Evolutionary conservation across 2,797 vertebrate species (phyloP), one percentile per base, ranked within the genome.

Genomic region (Xerus rutilus): DNA sequence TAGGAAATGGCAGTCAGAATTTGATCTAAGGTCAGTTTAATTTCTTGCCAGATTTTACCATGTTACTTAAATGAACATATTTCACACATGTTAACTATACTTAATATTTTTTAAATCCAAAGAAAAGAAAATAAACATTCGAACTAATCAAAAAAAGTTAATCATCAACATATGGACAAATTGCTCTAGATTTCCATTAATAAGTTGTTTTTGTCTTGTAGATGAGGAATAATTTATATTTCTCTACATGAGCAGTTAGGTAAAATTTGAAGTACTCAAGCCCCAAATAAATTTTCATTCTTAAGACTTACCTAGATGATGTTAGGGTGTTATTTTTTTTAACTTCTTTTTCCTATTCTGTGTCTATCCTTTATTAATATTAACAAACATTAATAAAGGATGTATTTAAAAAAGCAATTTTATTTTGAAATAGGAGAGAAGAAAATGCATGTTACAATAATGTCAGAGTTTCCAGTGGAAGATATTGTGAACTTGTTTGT

Each of bases 391-490:
- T 96, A 97, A 93, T 94, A 97, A 96, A 70, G 93, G 45, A 67
- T 97, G 25, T 97, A 79, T 97, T 95, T 25, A 74, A 94, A 97
- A 97, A 52, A 77, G 65, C 90, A 91, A 94, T 85, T 97, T 98
- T 96, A 89, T 98, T 98, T 98, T 97, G 85, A 98, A 98, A 98
- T 95, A 92, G 82, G 95, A 62, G 72, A 93, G 76, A 97, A 89
- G 94, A 95, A 89, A 97, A 94, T 82, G 84, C 95, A 97, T 97
- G 74, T 95, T 98, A 97, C 96, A 98, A 95, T 98, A 98, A 98
- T 98, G 81, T 98, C 98, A 98, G 97, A 97, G 95, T 98, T 98
- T 98, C 98, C 97, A 97, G 96, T 97, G 95, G 96, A 97, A 96
- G 97, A 97, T 98, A 94, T 93, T 97, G 93, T 97, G 96, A 98